A percentile compares a stretch with the other conserved stretches of the same genome.
Conservation (phyloP, 2,888 invertebrate species). For the Acleris holmiana region DNA sequence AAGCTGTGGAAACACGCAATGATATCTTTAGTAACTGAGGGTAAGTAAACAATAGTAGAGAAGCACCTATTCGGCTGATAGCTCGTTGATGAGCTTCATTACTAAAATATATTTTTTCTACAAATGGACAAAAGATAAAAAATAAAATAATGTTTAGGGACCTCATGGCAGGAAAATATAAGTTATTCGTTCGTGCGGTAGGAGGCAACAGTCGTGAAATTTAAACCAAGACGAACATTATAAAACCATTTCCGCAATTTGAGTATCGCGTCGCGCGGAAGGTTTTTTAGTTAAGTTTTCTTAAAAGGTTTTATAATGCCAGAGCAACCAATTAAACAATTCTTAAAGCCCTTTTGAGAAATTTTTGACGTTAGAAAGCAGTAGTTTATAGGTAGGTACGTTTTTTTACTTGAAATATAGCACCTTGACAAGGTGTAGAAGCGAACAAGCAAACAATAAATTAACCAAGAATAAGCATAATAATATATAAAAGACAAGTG, state of each 20-base stretch:
- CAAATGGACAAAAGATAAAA: slow-evolving; percentile 1
- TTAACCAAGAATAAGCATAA: no score
- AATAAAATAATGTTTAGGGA: neutral
- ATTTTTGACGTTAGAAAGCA: no score
- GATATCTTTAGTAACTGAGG: slow-evolving; percentile 59
- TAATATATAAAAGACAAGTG: no score
- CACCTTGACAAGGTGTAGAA: no score
- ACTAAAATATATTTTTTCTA: neutral
- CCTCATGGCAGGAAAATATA: neutral
- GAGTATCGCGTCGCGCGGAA: no score
- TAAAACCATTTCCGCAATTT: slow-evolving; percentile 1
- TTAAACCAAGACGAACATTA: neutral
- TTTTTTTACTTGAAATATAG: no score
- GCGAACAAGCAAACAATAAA: no score
- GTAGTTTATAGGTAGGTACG: no score
- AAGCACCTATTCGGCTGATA: slow-evolving; percentile 43
- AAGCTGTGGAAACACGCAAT: slow-evolving; percentile 66
- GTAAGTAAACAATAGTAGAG: slow-evolving; percentile 61
- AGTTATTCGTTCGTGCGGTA: neutral
- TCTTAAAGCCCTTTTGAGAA: no score
- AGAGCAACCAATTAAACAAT: no score
- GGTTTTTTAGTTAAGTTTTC: no score
- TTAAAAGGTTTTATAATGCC: no score
- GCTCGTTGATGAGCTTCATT: slow-evolving; percentile 19
- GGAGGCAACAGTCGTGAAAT: neutral